These are phyloP conservation scores for Thera britannica DNA, from an alignment of 2,888 invertebrate genomes.

Conservation along the genomic window DNA sequence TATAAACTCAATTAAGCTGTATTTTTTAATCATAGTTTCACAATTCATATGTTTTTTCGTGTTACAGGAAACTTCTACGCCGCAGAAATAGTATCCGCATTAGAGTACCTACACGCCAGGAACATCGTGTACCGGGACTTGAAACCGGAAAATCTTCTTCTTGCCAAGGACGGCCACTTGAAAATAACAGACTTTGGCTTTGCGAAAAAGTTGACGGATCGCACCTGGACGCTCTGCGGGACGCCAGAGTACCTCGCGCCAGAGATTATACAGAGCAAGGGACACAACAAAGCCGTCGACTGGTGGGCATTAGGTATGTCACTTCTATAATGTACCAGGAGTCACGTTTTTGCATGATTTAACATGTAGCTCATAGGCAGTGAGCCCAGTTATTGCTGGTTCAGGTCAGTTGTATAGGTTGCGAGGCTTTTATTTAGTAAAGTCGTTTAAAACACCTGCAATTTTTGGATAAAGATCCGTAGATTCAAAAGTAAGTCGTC, in stretches of 20 bases:
- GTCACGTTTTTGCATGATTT: neutral
- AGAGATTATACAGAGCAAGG: slow-evolving; percentile 98
- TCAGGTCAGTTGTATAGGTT: neutral
- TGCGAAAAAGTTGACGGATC: slow-evolving; percentile 96
- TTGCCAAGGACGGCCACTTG: slow-evolving; percentile 96
- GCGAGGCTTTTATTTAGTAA: neutral
- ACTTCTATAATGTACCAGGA: neutral
- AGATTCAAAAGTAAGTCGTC: neutral
- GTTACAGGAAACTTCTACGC: slow-evolving; percentile 94
- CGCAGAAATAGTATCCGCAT: slow-evolving; percentile 95
- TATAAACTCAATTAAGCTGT: no score
- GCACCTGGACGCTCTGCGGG: slow-evolving; percentile 98
- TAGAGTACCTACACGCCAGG: slow-evolving; percentile 96
- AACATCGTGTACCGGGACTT: slow-evolving; percentile 95
- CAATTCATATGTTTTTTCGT: slow-evolving; percentile 14
- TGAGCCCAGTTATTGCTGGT: neutral
- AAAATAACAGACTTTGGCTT: slow-evolving; percentile 99
- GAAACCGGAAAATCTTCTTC: slow-evolving; percentile 96
- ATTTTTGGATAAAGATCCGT: neutral
- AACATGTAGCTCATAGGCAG: neutral
- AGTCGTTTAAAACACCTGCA: neutral
- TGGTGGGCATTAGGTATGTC: slow-evolving; percentile 97
- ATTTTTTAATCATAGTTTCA: neutral
- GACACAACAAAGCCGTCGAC: slow-evolving; percentile 99
- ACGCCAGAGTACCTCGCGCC: slow-evolving; percentile 99